phyloP scores from a whole-genome alignment of 2,113 vertebrate species.

The Chascanopsetta lugubris region DNA sequence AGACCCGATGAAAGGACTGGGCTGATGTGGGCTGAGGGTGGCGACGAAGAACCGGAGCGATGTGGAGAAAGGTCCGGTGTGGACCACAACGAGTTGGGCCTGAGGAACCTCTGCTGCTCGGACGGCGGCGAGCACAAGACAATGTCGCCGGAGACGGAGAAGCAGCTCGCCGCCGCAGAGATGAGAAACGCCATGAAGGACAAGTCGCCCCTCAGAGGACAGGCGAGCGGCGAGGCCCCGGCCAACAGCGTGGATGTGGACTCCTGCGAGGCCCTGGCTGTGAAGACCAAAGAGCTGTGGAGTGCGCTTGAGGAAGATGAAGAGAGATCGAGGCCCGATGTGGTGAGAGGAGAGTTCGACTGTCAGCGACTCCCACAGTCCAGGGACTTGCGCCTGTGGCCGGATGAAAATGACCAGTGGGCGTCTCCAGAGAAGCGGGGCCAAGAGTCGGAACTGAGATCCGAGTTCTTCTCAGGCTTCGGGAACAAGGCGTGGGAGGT shows the following conservation, averaged over 20 bases:
- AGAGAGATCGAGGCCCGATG: constrained; percentile 41
- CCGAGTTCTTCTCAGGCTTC: constrained; percentile 75
- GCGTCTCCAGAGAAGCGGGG: constrained; percentile 73
- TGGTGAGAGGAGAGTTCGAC: constrained; percentile 70
- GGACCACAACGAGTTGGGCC: constrained; percentile 76
- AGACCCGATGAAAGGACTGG: constrained; percentile 25
- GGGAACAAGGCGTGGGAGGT: constrained; percentile 67
- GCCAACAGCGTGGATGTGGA: constrained; percentile 33
- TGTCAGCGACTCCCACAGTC: constrained; percentile 69
- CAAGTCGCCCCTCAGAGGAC: constrained; percentile 56
- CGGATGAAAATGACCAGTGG: constrained; percentile 82
- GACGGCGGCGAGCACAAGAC: constrained; percentile 54
- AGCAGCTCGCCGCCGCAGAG: constrained; percentile 65
- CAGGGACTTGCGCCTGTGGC: constrained; percentile 71
- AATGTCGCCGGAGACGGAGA: constrained; percentile 60
- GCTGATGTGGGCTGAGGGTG: constrained; percentile 35
- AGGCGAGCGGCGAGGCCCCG: constrained; percentile 9
- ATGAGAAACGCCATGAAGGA: constrained; percentile 67
- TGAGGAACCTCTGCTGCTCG: constrained; percentile 72
- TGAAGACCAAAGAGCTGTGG: constrained; percentile 72
- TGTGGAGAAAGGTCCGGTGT: constrained; percentile 32
- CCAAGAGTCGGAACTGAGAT: constrained; percentile 67
- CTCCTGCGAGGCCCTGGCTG: constrained; percentile 59
- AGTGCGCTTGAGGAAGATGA: constrained; percentile 66
- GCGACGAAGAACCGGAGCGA: constrained; percentile 24